phyloP scores from a whole-genome alignment of 2,797 vertebrate genomes.

The Cryptoprocta ferox region DNA sequence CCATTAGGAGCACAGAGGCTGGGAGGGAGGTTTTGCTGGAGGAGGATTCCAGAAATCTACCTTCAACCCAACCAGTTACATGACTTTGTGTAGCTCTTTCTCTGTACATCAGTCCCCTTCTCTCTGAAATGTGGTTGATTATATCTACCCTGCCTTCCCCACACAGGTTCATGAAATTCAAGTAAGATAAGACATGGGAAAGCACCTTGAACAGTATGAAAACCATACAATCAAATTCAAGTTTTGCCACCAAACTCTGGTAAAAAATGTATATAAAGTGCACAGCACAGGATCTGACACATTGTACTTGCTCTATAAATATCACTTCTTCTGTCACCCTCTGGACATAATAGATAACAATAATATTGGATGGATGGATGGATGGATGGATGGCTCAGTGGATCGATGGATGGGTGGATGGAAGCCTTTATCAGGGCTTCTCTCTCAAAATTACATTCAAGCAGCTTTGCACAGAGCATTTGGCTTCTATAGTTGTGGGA shows the following conservation, averaged over 20 bases:
- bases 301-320: neutral
- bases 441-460: neutral
- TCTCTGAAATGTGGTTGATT: neutral
- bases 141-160: neutral
- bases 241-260: neutral
- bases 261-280: neutral
- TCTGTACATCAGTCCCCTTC: neutral
- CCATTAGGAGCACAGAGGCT: neutral
- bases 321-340: neutral
- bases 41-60: neutral
- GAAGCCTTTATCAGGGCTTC: neutral
- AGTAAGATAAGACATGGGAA: neutral
- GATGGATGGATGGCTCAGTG: too few relatives aligned
- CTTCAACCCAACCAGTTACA: neutral
- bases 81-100: neutral
- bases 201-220: neutral
- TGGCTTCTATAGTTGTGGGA: neutral
- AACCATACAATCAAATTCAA: neutral
- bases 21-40: neutral
- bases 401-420: neutral
- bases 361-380: neutral
- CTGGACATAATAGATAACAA: neutral
- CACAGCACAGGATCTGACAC: neutral
- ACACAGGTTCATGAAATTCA: neutral
- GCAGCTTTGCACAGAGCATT: neutral